Conservation (phyloP, 2,113 vertebrate species). For the Noturus placidus region DNA sequence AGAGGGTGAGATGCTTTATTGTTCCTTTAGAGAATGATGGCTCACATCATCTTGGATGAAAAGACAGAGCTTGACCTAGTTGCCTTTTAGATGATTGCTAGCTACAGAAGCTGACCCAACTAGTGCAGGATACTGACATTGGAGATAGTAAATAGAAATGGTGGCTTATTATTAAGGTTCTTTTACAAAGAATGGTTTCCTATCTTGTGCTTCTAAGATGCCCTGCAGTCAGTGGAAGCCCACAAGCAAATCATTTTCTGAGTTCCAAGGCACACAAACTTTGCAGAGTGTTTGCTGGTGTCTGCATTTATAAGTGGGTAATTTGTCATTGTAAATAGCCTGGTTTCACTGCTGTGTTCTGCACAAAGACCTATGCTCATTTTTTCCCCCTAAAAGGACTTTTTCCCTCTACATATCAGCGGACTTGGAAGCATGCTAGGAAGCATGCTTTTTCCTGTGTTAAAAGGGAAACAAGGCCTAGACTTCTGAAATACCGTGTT, state of each 20-base stretch:
- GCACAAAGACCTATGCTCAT: constrained; percentile 32
- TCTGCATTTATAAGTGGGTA: constrained; percentile 53
- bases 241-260: constrained; percentile 21
- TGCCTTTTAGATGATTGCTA: constrained; percentile 55
- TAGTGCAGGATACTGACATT: constrained; percentile 39
- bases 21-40: constrained; percentile 49
- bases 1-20: constrained; percentile 30
- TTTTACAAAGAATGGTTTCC: not conserved
- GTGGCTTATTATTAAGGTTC: constrained; percentile 55
- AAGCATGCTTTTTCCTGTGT: constrained; percentile 20
- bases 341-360: constrained; percentile 46
- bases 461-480: constrained; percentile 5
- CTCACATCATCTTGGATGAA: constrained; percentile 64
- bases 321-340: constrained; percentile 51
- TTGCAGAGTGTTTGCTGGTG: constrained; percentile 42
- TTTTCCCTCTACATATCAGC: constrained; percentile 33
- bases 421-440: constrained; percentile 21
- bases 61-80: constrained; percentile 72
- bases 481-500: constrained; percentile 1
- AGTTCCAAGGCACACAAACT: constrained; percentile 29
- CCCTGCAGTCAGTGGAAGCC: not conserved
- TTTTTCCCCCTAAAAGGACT: constrained; percentile 27
- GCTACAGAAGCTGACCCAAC: not conserved
- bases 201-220: not conserved
- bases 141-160: constrained; percentile 64